phyloP scores from a whole-genome alignment of 2,888 invertebrate genomes.

The Epicampocera succincta region DNA sequence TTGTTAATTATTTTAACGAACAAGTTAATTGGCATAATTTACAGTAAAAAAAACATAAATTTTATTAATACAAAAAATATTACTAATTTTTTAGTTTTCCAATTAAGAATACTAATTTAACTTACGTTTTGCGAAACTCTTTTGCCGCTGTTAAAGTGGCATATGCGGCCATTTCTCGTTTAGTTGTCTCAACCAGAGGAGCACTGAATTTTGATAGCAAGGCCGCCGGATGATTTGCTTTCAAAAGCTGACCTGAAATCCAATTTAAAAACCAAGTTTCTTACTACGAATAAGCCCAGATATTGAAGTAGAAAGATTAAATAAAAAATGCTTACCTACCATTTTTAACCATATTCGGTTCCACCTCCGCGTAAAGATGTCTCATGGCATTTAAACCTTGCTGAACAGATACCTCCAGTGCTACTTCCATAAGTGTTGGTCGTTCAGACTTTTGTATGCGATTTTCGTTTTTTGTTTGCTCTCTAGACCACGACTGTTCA shows the following conservation, averaged over 20 bases:
- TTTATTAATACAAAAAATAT: too few relatives aligned
- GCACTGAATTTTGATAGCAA: conserved; percentile 80
- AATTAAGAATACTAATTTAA: too few relatives aligned
- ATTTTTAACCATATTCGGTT: conserved; percentile 80
- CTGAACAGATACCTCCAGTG: conserved; percentile 79
- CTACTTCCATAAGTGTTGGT: conserved; percentile 78
- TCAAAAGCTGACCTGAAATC: conserved; percentile 77
- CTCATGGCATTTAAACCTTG: conserved; percentile 81
- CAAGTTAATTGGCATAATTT: too few relatives aligned
- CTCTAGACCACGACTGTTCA: conserved; percentile 18
- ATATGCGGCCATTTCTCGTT: conserved; percentile 80
- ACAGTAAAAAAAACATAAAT: too few relatives aligned
- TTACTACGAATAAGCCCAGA: too few relatives aligned
- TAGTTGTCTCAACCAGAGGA: conserved; percentile 75
- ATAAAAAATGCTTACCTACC: conserved; percentile 74
- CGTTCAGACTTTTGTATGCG: conserved; percentile 73
- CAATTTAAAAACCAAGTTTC: conserved; percentile 17
- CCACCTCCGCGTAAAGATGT: conserved; percentile 79
- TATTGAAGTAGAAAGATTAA: too few relatives aligned
- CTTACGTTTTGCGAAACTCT: conserved; percentile 81
- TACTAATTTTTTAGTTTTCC: too few relatives aligned
- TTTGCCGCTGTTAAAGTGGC: conserved; percentile 81
- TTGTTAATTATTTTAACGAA: too few relatives aligned
- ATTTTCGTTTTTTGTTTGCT: not conserved
- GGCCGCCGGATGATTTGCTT: conserved; percentile 80